Conservation (phyloP, 2,113 vertebrate species). For the Burhinus bistriatus region DNA sequence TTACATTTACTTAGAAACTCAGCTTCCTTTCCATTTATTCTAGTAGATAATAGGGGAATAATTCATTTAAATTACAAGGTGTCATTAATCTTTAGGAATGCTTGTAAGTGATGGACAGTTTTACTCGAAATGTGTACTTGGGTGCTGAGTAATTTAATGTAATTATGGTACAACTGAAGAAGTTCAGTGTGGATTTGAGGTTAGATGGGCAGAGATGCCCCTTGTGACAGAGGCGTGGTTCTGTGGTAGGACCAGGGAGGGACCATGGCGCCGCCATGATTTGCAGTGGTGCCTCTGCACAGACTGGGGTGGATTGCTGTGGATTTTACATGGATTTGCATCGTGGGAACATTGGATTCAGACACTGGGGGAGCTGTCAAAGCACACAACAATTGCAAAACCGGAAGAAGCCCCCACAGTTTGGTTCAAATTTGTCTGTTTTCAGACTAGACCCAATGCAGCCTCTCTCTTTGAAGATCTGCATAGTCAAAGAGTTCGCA, state of each 20-base stretch:
- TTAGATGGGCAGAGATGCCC: not conserved
- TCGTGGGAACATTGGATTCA: accelerated
- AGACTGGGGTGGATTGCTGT: not conserved
- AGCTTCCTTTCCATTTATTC: conserved; percentile 5
- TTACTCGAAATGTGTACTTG: not conserved
- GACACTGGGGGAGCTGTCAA: not conserved
- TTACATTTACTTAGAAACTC: conserved; percentile 36
- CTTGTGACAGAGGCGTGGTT: accelerated
- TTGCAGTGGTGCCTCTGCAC: not conserved
- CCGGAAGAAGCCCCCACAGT: not conserved
- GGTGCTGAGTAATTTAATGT: not conserved
- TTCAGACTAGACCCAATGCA: not conserved
- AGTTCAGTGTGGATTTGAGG: not conserved
- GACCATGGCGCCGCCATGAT: accelerated
- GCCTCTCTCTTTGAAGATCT: not conserved
- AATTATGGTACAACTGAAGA: not conserved
- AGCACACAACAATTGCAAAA: not conserved
- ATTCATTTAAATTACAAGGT: not conserved
- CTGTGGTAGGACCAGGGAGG: not conserved
- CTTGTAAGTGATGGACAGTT: not conserved
- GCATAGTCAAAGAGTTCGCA: not conserved
- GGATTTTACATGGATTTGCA: not conserved
- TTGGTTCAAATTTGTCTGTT: not conserved
- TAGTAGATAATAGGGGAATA: not conserved
- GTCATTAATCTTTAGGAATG: not conserved